Evolutionary conservation across 2,888 invertebrate genomes (phyloP).

Genomic region (Amphipyra tragopoginis): DNA sequence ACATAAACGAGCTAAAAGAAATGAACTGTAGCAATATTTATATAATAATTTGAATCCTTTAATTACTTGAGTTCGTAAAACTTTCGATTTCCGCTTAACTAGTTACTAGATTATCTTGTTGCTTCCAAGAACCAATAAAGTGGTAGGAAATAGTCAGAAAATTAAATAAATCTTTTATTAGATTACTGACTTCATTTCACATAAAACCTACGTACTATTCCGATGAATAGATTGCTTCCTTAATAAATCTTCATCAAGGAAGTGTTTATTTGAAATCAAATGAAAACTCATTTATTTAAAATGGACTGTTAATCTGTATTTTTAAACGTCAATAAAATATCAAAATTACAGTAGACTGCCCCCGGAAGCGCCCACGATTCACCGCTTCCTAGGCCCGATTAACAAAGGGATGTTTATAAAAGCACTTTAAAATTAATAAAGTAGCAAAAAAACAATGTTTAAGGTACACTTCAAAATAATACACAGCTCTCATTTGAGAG

Average conservation of each 20-base stretch:
- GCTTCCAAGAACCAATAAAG: constrained; percentile 5
- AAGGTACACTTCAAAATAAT: too few relatives aligned
- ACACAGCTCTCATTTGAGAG: too few relatives aligned
- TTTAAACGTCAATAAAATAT: too few relatives aligned
- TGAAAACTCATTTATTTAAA: too few relatives aligned
- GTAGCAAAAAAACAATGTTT: too few relatives aligned
- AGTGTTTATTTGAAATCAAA: constrained; percentile 13
- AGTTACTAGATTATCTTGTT: background rate
- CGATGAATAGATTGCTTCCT: background rate
- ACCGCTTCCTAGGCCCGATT: too few relatives aligned
- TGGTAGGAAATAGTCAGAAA: background rate
- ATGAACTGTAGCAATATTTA: background rate
- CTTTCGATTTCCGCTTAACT: background rate
- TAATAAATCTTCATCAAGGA: constrained; percentile 27
- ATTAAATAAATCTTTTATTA: constrained; percentile 4
- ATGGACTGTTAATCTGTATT: too few relatives aligned
- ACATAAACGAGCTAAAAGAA: background rate
- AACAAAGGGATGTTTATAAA: too few relatives aligned
- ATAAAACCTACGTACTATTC: background rate
- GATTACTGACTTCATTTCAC: background rate
- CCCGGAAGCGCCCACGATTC: too few relatives aligned
- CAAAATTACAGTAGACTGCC: too few relatives aligned
- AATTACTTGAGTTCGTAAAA: background rate
- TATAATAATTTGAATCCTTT: too few relatives aligned
- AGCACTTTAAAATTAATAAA: too few relatives aligned